These are phyloP conservation scores for Symphodus melops DNA, from an alignment of 2,113 vertebrate genomes.

Conservation along the genomic window DNA sequence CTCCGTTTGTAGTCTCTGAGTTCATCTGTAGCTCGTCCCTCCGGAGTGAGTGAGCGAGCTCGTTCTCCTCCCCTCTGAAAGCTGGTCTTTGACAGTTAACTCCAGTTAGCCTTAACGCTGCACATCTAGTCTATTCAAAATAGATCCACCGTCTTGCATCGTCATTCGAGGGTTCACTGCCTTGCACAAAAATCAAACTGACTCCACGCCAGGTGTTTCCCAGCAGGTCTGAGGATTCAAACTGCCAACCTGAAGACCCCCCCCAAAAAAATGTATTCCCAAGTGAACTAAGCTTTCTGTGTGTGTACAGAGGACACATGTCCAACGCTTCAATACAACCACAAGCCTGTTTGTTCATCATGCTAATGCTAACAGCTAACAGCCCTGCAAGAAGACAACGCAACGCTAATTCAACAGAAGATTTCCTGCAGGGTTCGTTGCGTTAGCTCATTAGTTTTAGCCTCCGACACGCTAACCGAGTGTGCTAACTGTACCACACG, in stretches of 20 bases:
- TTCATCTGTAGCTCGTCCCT: not conserved
- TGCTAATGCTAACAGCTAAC: not conserved
- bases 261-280: not conserved
- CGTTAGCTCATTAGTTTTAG: not conserved
- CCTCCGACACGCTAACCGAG: not conserved
- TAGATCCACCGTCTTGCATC: not conserved
- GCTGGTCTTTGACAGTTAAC: not conserved
- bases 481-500: not conserved
- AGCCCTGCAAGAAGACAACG: not conserved
- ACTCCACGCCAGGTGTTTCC: conserved; percentile 27
- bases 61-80: not conserved
- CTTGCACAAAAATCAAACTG: not conserved
- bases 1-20: not conserved
- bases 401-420: no score
- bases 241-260: not conserved
- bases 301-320: not conserved
- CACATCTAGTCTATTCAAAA: not conserved
- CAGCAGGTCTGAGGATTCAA: conserved; percentile 67
- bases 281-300: not conserved
- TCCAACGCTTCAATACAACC: not conserved
- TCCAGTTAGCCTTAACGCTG: not conserved
- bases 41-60: not conserved
- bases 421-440: not conserved
- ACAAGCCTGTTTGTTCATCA: not conserved
- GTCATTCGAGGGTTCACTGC: not conserved